These are phyloP conservation scores for Hipparchia semele DNA, from an alignment of 2,888 invertebrate species.

Conservation along the genomic window DNA sequence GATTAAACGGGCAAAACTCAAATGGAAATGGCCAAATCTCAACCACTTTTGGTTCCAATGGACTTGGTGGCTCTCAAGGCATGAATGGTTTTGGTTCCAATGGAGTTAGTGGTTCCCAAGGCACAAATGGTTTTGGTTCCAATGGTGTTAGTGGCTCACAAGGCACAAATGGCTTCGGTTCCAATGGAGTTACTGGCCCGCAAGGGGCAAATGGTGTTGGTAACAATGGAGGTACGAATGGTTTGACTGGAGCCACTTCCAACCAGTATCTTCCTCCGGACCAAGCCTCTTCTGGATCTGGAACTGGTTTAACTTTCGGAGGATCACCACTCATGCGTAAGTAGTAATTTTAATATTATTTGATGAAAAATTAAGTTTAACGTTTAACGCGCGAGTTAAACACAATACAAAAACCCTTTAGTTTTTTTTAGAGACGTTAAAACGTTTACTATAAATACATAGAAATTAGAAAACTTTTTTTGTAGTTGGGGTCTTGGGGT, in stretches of 20 bases:
- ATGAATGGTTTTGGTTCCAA: conserved; percentile 35
- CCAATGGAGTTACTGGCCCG: conserved; percentile 39
- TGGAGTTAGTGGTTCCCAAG: conserved; percentile 37
- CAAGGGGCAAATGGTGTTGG: conserved; percentile 42
- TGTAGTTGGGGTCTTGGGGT: too few relatives aligned
- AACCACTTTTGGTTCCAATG: conserved; percentile 28
- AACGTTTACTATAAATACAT: too few relatives aligned
- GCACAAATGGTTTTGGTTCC: conserved; percentile 42
- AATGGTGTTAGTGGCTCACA: conserved; percentile 20
- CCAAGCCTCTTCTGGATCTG: conserved; percentile 55
- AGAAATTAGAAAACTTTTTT: too few relatives aligned
- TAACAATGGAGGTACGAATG: conserved; percentile 38
- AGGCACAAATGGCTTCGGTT: conserved; percentile 41
- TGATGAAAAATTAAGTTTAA: too few relatives aligned
- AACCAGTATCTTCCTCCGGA: conserved; percentile 74
- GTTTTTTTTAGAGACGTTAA: too few relatives aligned
- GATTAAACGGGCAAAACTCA: conserved; percentile 13
- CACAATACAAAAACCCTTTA: too few relatives aligned
- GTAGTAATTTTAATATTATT: conserved; percentile 19
- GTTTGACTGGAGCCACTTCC: conserved; percentile 58
- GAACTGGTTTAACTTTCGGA: conserved; percentile 28
- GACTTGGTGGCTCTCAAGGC: conserved; percentile 39
- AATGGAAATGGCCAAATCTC: conserved; percentile 39
- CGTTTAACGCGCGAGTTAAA: too few relatives aligned
- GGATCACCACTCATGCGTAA: conserved; percentile 44